Evolutionary conservation across 2,797 vertebrate species (phyloP).

Genomic region (Xerus rutilus): DNA sequence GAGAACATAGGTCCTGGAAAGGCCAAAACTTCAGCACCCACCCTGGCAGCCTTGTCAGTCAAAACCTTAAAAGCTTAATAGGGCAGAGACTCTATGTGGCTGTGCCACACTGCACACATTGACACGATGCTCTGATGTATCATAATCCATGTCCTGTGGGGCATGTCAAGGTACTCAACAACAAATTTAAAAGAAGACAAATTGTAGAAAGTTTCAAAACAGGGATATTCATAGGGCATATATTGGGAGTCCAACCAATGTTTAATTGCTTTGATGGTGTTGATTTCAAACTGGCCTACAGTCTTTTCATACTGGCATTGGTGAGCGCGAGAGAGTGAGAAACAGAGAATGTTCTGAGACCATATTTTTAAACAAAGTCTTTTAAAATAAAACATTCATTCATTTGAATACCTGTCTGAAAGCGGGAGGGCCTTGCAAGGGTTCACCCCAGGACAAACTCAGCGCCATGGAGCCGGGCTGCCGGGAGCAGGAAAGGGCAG

Average conservation of each 20-base stretch:
- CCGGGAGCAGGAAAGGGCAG: conserved; percentile 73
- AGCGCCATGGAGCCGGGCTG: conserved; percentile 73
- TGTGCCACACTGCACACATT: accelerated
- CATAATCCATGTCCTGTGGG: accelerated
- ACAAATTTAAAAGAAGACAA: conserved; percentile 21
- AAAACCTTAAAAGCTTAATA: background rate
- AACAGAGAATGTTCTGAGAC: conserved; percentile 74
- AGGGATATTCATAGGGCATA: background rate
- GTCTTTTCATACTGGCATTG: conserved; percentile 67
- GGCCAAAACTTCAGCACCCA: background rate
- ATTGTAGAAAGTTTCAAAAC: conserved; percentile 47
- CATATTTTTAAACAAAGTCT: conserved; percentile 82
- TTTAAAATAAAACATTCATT: conserved; percentile 77
- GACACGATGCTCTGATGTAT: background rate
- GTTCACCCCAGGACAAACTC: conserved; percentile 75
- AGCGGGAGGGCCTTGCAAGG: conserved; percentile 41
- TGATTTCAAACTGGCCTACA: conserved; percentile 65
- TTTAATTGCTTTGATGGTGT: conserved; percentile 65
- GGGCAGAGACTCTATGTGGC: background rate
- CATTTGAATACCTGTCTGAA: conserved; percentile 81
- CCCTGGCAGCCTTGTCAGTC: background rate
- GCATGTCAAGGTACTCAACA: background rate
- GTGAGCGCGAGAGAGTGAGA: background rate
- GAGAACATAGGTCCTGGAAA: background rate
- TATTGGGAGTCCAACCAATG: conserved; percentile 8